phyloP scores from a whole-genome alignment of 2,888 invertebrate genomes.

The Erebia epiphron region DNA sequence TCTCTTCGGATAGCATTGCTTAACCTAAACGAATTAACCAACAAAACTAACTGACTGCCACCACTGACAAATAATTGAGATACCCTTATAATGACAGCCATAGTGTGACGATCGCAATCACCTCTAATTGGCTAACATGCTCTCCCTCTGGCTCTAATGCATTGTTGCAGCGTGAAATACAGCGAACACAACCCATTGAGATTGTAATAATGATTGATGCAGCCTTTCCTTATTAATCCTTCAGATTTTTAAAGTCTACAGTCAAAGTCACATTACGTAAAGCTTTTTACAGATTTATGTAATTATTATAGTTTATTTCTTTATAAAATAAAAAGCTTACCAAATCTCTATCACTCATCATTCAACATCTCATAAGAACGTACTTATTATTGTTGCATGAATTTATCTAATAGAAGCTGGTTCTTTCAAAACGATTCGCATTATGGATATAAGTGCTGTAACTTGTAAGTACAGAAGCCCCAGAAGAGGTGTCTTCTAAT shows the following conservation, averaged over 20 bases:
- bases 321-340: slow-evolving; percentile 4
- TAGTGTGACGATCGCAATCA: no score
- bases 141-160: no score
- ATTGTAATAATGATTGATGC: no score
- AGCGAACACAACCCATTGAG: no score
- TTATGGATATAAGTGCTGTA: slow-evolving; percentile 31
- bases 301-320: background rate
- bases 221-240: no score
- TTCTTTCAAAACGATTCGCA: slow-evolving; percentile 40
- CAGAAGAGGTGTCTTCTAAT: slow-evolving; percentile 3
- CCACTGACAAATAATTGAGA: no score
- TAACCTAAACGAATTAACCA: no score
- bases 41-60: background rate
- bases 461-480: slow-evolving; percentile 40
- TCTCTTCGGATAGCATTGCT: no score
- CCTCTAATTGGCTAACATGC: no score
- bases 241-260: background rate
- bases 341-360: slow-evolving; percentile 12
- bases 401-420: slow-evolving; percentile 28
- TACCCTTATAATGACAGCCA: no score
- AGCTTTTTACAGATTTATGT: slow-evolving; percentile 9
- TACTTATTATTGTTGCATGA: slow-evolving; percentile 20
- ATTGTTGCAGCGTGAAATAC: no score
- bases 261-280: background rate
- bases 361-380: slow-evolving; percentile 17